Base-by-base conservation (phyloP, 2,888 invertebrate species). In the Volucella bombylans region DNA sequence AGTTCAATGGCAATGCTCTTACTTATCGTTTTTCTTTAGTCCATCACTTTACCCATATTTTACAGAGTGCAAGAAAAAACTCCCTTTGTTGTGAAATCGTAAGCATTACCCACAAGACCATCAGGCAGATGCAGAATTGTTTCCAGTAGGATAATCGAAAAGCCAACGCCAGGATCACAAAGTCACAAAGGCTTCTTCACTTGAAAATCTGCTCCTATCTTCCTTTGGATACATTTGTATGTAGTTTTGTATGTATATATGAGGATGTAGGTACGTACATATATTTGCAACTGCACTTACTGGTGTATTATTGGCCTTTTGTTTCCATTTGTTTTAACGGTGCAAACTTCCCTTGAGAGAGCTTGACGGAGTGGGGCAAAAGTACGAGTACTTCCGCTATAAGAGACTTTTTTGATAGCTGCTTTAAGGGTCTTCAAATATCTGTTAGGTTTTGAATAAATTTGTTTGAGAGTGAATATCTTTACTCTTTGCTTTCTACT, bases 111-210 rank as follows among this genome's bases (percentile, higher is more conserved):
- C 54, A 65, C 78, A 82, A 78, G 62, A 78, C 68, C 82, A 69
- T 78, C 73, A 78, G 73, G 62, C 78, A 54, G 62, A 73, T 78
- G 78, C 55, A 82, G 72, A 82, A 78, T 73, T 78, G 78, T 59
- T 82, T 73, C 73, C 59, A 73, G 62, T 68, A 73, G 82, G 78
- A 82, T 82, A 82, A 78, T 82, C 78, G 78, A 78, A 69, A 82
- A 82, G 82, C 82, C 78, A 82, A 82, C 82, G 68, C 82, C 78
- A 59, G 78, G 68, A 67, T 78, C 82, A 77, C 61, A 77, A 82
- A 77, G 77, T 77, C 77, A 77, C 77, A 69, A 78, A 82, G 78
- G 78, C 55, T 78, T 69, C 72, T 82, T 61, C 78, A 78, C 82
- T 82, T 78, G 68, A 73, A 77, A 77, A 77, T 77, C 61, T 54